A percentile compares a stretch with the other conserved stretches of the same genome.
phyloP scores from a whole-genome alignment of 1,140 invertebrate species.

The Caenorhabditis latens region DNA sequence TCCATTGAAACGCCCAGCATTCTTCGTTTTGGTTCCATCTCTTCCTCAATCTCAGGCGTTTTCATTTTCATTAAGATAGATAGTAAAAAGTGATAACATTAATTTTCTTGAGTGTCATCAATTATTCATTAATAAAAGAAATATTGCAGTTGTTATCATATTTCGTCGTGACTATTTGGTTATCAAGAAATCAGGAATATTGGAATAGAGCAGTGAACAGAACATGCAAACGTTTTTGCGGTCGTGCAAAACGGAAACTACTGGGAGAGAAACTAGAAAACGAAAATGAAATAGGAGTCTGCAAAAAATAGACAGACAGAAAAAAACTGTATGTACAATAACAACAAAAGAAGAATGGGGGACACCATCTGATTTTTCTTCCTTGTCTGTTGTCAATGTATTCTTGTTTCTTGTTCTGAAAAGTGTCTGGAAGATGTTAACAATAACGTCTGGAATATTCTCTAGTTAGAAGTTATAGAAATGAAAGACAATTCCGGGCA shows the following conservation, averaged over 20 bases:
- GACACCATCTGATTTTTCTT: background rate
- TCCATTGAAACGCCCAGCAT: background rate
- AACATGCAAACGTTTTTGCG: background rate
- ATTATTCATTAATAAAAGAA: background rate
- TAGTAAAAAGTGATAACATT: background rate
- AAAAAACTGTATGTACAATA: background rate
- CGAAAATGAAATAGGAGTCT: background rate
- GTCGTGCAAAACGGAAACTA: background rate
- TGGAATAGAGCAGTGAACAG: background rate
- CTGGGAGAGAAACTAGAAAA: background rate
- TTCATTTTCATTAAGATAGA: background rate
- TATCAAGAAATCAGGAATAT: background rate
- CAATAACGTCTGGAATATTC: no score
- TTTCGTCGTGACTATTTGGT: background rate
- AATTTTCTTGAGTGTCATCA: background rate
- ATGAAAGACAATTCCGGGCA: background rate
- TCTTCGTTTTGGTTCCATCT: background rate
- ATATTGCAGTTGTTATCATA: background rate
- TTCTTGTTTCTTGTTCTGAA: background rate
- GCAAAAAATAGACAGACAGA: background rate
- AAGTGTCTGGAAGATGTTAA: no score
- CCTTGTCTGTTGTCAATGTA: background rate
- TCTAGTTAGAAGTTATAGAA: background rate
- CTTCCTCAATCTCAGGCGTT: background rate
- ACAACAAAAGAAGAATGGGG: background rate